Evolutionary conservation across 2,113 vertebrate species (phyloP), one percentile per base, ranked within the genome.

Genomic region (Chlamydotis undulata): DNA sequence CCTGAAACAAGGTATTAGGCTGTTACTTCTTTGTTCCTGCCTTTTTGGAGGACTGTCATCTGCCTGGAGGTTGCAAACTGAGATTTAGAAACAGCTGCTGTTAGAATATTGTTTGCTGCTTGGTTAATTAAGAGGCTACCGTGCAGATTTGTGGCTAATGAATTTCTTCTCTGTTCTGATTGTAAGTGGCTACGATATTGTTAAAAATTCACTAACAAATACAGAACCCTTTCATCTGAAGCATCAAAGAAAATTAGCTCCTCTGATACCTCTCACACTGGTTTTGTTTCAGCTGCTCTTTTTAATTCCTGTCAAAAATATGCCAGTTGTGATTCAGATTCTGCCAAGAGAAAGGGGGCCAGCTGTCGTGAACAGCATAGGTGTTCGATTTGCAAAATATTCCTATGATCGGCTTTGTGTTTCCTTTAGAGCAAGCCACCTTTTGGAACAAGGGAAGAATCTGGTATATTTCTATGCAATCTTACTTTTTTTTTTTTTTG

Each of bases 211-310:
- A 0, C 47, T 28, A 80, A 80, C 75, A 93, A 90, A 90, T 61
- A 60, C 64, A 41, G 47, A 71, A 79, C 19, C 10, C 64, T 91
- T 94, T 94, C 69, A 84, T 93, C 76, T 84, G 76, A 70, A 59
- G 47, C 68, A 89, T 95, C 70, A 90, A 95, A 93, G 85, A 45
- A 83, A 92, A 93, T 22, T 2, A 93, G 29, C 19, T 95, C 14
- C 45, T 86, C 76, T 81, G 83, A 57, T 39, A 52, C 45, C 41
- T 90, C 53, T 96, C 78, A 55, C 19, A 37, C 14, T 0, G 8
- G 2, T 56, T 89, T 92, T 93, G 43, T 94, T 92, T 89, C 76
- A 90, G 56, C 52, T 89, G 37, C 19, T 77, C 53, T 90, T 52
- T 21, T 64, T 50, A 73, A 3, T 61, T 90, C n/a, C 47, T 63